These are phyloP conservation scores for Ceratotherium simum DNA, from an alignment of 2,113 vertebrate species.

Conservation along the genomic window DNA sequence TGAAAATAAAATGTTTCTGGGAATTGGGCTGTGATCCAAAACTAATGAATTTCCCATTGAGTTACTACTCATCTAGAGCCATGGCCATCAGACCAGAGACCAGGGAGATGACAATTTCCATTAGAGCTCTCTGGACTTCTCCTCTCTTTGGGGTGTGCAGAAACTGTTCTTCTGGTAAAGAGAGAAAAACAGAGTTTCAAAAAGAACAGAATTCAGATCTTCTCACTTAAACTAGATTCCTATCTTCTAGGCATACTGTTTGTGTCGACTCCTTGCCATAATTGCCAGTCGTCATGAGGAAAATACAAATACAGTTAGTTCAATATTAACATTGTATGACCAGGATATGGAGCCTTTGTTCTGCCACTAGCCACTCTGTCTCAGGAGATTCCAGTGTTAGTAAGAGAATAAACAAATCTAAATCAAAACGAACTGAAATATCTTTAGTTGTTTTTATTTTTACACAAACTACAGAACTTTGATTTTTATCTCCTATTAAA, in stretches of 20 bases:
- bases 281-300: not conserved
- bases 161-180: not conserved
- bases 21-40: conserved; percentile 63
- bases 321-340: not conserved
- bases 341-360: not conserved
- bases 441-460: not conserved
- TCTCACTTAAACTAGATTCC: not conserved
- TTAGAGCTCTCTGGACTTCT: not conserved
- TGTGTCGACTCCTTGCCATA: not conserved
- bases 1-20: conserved; percentile 72
- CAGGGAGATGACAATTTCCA: not conserved
- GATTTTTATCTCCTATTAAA: not conserved
- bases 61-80: conserved; percentile 55
- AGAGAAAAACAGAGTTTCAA: not conserved
- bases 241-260: not conserved
- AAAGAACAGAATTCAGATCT: not conserved
- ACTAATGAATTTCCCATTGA: conserved; percentile 73
- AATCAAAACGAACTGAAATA: not conserved
- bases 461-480: not conserved
- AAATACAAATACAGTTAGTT: not conserved
- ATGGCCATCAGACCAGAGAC: not conserved
- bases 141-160: conserved; percentile 2
- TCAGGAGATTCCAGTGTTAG: not conserved
- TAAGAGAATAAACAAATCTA: not conserved
- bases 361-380: not conserved